These are phyloP conservation scores for Potamarius usumacintae DNA, from an alignment of 2,113 vertebrate genomes.

Conservation along the genomic window DNA sequence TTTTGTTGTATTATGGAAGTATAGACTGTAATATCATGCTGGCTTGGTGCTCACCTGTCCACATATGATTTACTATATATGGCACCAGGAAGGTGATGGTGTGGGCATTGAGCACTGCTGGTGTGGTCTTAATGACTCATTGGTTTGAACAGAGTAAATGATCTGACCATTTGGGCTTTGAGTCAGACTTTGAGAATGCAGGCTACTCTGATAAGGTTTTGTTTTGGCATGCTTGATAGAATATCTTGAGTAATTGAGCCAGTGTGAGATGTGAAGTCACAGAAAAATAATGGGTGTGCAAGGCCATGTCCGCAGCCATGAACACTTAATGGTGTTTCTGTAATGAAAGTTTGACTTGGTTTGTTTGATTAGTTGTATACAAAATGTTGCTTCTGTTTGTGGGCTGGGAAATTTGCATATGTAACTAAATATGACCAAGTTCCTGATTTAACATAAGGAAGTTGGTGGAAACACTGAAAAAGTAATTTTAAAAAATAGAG, in stretches of 20 bases:
- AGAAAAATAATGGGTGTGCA: not conserved
- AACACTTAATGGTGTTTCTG: not conserved
- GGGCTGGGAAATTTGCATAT: not conserved
- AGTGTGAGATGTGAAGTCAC: not conserved
- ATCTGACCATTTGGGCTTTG: not conserved
- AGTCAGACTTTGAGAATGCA: constrained; percentile 10
- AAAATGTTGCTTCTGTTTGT: not conserved
- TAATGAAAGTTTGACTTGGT: not conserved
- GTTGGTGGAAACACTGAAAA: not conserved
- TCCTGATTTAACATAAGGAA: not conserved
- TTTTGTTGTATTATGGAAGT: not conserved
- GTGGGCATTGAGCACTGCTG: not conserved
- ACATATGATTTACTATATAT: not conserved
- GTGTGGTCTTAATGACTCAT: constrained; percentile 9
- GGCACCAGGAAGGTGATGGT: not conserved
- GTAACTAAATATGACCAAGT: not conserved
- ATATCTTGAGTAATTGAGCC: constrained; percentile 2
- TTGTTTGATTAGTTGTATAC: not conserved
- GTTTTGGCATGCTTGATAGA: not conserved
- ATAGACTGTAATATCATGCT: not conserved
- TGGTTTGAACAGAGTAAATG: constrained; percentile 19
- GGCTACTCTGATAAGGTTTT: not conserved
- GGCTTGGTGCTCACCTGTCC: not conserved
- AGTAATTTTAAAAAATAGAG: not conserved
- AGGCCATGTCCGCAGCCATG: not conserved